Base-by-base conservation (phyloP, 2,797 vertebrate genomes). In the Schizopygopsis pylzovi region DNA sequence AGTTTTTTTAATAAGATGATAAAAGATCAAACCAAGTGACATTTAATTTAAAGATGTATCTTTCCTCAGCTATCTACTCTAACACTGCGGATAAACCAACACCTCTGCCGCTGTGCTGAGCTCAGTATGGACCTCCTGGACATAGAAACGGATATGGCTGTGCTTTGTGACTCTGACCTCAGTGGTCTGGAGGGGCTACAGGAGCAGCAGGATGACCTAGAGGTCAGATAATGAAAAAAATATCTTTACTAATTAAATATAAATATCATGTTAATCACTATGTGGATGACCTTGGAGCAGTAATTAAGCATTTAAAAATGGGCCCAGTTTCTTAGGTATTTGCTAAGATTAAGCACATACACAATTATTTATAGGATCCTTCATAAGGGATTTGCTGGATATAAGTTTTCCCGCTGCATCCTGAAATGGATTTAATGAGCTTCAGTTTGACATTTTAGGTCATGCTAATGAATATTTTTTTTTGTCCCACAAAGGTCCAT, bases 151-250 rank as follows among this genome's bases (percentile, higher is more conserved):
- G 7, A 91, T 80, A 93, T 94, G 85, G 80, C 90, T 0, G 91
- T 94, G 45, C 93, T 94, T 84, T 94, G 93, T 0, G 92, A 94
- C 86, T 90, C 90, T 9, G 94, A 94, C 52, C 87, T 93, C 22
- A 88, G 85, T 73, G 92, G 83, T 37, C 89, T 95, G 83, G 90
- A 94, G 77, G 90, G 56, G 4, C 82, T 95, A 79, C 87, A 91
- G 65, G 92, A 84, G 72, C 90, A 71, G 79, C 95, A 95, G 89
- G 92, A 93, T 80, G 91, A 93, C 81, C 90, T 95, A 82, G 95
- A 96, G 93, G 95, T 96, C 85, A 94, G 92, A 73, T 43, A 65
- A 49, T 45, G 22, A 65, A 22, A 33, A 4, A 33, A 25, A 63
- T 1, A 13, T 0, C 20, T 22, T n/a, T 33, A 67, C 39, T 63